Evolutionary conservation across 2,113 vertebrate species (phyloP), one percentile per base, ranked within the genome.

Genomic region (Melanotaenia duboulayi): DNA sequence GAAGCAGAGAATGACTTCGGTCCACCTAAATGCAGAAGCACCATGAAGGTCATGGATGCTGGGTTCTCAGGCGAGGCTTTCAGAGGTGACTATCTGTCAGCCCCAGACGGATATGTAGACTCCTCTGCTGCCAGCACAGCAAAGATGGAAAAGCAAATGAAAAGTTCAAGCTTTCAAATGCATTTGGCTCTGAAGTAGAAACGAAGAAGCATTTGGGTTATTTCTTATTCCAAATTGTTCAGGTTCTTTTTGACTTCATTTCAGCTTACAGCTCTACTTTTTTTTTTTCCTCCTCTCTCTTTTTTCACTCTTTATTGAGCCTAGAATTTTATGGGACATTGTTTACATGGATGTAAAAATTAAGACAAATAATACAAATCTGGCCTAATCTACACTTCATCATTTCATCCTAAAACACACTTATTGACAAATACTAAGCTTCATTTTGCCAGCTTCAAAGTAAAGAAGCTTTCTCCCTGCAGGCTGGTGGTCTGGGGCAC

Each of bases 1-100:
- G 88, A 91, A 90, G 85, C 84, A 88, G 87, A 85, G 89, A 91
- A 91, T 91, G 88, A 76, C 81, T 88, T 87, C 82, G 83, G 86
- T 83, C 83, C 87, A 77, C 71, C 54, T 60, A 66, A 76, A 86
- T 59, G 80, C 82, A 55, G 78, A 66, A 54, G 82, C 76, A 60
- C 62, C 70, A 59, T 13, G 75, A 72, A 88, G 87, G 85, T 91
- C 85, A 78, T 61, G 84, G 68, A 65, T 77, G 80, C 54, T 20
- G 62, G 69, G 57, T 85, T 82, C 71, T 73, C 66, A 81, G 71
- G 68, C 22, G 17, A 74, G 71, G 73, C 50, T 70, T 77, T 67
- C 1, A n/a, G 11, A 11, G 57, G 32, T 35, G 50, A 69, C 74
- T 81, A 64, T 85, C 78, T 71, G 72, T 85, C 82, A 82, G 59